phyloP scores from a whole-genome alignment of 2,797 vertebrate species.

The Pyrocephalus nanus region DNA sequence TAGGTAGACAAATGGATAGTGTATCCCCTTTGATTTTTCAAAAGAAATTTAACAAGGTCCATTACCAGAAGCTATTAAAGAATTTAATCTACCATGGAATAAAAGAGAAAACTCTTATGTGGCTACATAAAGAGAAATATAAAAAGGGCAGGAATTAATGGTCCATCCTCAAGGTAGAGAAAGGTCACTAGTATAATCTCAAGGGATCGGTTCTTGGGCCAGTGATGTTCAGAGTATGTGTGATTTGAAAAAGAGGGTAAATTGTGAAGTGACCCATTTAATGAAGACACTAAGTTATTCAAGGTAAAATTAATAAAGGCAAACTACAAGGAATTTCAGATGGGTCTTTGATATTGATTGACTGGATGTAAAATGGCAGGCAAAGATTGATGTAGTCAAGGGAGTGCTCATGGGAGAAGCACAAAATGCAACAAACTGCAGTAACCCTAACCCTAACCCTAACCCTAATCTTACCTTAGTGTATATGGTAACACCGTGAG shows the following conservation, averaged over 20 bases:
- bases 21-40: slow-evolving; percentile 11
- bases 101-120: neutral
- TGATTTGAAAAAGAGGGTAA: neutral
- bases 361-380: neutral
- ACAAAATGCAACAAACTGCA: neutral
- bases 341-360: neutral
- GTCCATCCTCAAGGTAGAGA: neutral
- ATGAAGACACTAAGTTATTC: neutral
- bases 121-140: neutral
- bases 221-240: neutral
- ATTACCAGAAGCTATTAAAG: slow-evolving; percentile 36
- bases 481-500: neutral
- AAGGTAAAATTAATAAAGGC: neutral
- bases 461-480: neutral
- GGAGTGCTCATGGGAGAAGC: neutral
- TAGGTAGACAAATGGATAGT: neutral
- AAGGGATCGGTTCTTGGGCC: neutral
- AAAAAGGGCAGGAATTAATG: slow-evolving; percentile 23
- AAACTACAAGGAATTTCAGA: neutral
- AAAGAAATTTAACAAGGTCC: slow-evolving; percentile 4
- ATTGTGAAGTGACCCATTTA: neutral
- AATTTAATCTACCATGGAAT: slow-evolving; percentile 29
- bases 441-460: too few relatives aligned
- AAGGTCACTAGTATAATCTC: neutral
- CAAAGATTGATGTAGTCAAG: neutral